A percentile compares a stretch with the other conserved stretches of the same genome.
These are phyloP conservation scores for Trematomus loennbergii DNA, from an alignment of 2,113 vertebrate species.

Conservation along the genomic window DNA sequence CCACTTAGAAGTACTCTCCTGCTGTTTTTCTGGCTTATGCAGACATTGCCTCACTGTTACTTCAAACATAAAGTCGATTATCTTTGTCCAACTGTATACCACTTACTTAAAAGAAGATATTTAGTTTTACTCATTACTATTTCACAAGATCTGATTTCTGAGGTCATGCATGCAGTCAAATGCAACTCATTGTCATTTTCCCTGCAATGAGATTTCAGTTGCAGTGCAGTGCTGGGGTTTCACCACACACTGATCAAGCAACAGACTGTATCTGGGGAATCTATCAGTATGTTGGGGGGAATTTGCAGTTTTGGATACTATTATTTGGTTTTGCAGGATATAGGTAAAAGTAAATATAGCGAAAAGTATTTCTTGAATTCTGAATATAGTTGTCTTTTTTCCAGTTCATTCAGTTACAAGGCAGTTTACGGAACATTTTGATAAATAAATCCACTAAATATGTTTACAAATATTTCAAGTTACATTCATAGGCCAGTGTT, in stretches of 20 bases:
- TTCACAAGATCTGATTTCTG: not conserved
- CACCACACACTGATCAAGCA: not conserved
- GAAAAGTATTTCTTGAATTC: not conserved
- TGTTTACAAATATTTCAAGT: not conserved
- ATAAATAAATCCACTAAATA: not conserved
- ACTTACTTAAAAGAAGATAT: not conserved
- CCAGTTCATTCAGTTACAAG: not conserved
- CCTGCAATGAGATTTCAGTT: not conserved
- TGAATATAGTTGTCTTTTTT: not conserved
- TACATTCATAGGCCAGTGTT: not conserved
- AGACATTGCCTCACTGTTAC: not conserved
- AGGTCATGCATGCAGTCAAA: slow-evolving; percentile 2
- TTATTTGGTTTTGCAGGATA: not conserved
- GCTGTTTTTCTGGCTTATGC: too few species aligned
- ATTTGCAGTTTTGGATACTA: not conserved
- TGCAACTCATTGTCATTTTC: not conserved
- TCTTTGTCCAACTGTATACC: not conserved
- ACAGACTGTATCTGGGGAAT: not conserved
- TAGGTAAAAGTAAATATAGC: not conserved
- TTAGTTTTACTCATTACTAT: not conserved
- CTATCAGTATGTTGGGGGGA: not conserved
- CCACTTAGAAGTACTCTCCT: too few species aligned
- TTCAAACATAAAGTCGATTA: not conserved
- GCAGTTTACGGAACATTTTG: not conserved
- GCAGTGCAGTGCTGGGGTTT: not conserved